These are phyloP conservation scores for Caenorhabditis virilis DNA, from an alignment of 2,888 invertebrate genomes.

Conservation along the genomic window DNA sequence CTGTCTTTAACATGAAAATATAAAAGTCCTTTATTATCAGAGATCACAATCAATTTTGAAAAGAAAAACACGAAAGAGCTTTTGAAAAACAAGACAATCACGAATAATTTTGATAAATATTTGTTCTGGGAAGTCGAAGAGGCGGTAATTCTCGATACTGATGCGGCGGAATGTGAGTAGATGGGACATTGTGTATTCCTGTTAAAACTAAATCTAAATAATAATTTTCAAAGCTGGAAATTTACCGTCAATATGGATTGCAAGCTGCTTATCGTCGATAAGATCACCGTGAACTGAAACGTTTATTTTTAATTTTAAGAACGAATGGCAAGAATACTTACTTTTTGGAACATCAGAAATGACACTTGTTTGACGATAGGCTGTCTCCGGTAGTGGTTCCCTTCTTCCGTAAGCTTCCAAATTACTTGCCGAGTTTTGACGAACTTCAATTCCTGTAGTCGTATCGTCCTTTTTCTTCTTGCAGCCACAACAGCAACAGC, in stretches of 20 bases:
- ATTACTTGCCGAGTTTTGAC: constrained; percentile 35
- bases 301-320: too few species aligned
- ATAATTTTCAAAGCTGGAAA: too few species aligned
- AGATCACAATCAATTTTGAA: background rate
- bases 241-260: background rate
- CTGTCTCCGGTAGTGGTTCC: constrained; percentile 12
- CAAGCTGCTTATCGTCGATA: background rate
- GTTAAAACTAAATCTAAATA: background rate
- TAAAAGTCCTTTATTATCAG: too few species aligned
- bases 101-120: background rate
- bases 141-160: constrained; percentile 2
- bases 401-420: constrained; percentile 27
- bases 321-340: too few species aligned
- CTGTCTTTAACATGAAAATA: too few species aligned
- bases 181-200: constrained; percentile 2
- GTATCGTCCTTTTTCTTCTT: background rate
- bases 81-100: background rate
- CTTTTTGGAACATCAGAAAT: too few species aligned
- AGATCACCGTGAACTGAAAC: too few species aligned
- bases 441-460: too few species aligned
- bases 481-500: constrained; percentile 9
- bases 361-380: too few species aligned
- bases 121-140: background rate
- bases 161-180: background rate
- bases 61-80: background rate